Base-by-base conservation (phyloP, 1,140 invertebrate species). In the Belonocnema kinseyi region DNA sequence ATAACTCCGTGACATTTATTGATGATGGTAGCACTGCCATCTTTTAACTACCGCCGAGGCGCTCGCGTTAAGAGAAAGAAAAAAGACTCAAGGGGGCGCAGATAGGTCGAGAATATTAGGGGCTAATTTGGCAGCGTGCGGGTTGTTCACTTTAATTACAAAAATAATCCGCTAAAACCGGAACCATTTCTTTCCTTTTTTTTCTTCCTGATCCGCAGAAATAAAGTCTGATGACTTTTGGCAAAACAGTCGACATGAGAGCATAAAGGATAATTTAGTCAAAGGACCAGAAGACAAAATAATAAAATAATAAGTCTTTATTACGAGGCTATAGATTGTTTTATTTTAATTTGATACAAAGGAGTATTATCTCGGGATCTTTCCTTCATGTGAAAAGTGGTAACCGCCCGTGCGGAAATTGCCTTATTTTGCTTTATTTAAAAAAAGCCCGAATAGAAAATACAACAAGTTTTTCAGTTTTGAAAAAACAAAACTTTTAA, bases 111-210 rank as follows among this genome's bases (percentile, higher is more conserved):
- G 80, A 78, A 78, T 87, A 89, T 89, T 89, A 89, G 85, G 85
- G 85, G 85, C 87, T 89, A 89, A 91, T 91, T 91, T 90, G 90
- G 89, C 89, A 90, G 85, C 86, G 83, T 84, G 85, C 84, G 82
- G 88, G 88, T 88, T 86, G 86, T 89, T 88, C 89, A 90, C 89
- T 90, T 91, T 90, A 88, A 90, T 90, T 88, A 86, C 86, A 81
- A 88, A 89, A 89, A 90, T 88, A 89, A 89, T 83, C 75, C 58
- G 76, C 79, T 80, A 83, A 83, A 87, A 85, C 33, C 17, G 56
- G 26, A 58, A 58, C 56, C 26, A 58, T 21, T 16, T 16, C 33
- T 8, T 66, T 66, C 14, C 21, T 33, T 33, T 21, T 17, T 26
- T 58, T 11, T 46, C 40, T 46, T 12, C 40, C 61, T n/a, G 33